Conservation (phyloP, 2,113 vertebrate species). For the Sula dactylatra region DNA sequence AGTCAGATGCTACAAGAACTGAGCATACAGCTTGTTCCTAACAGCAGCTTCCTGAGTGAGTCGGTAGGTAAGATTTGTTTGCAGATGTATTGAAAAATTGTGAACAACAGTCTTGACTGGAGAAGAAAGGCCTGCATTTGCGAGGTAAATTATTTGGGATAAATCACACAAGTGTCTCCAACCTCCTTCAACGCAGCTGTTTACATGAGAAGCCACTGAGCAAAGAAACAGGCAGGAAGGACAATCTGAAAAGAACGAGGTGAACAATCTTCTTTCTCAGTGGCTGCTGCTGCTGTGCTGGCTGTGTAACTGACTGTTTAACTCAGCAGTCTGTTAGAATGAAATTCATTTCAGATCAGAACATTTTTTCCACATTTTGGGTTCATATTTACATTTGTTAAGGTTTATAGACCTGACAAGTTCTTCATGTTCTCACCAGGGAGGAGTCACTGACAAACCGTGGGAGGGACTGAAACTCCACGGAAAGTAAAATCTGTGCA, state of each 20-base stretch:
- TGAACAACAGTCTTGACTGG: not conserved
- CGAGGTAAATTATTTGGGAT: not conserved
- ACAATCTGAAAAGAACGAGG: not conserved
- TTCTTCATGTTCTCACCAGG: slow-evolving; percentile 68
- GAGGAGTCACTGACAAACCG: slow-evolving; percentile 16
- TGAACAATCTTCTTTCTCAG: not conserved
- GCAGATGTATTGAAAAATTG: not conserved
- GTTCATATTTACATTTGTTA: slow-evolving; percentile 68
- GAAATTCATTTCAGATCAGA: slow-evolving; percentile 52
- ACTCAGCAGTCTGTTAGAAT: slow-evolving; percentile 49
- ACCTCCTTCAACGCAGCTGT: not conserved
- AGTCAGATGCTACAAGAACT: not conserved
- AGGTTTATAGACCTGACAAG: slow-evolving; percentile 72
- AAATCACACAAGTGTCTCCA: not conserved
- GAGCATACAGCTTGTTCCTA: not conserved
- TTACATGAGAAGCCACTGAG: not conserved
- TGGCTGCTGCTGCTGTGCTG: not conserved
- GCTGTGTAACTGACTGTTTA: slow-evolving; percentile 9
- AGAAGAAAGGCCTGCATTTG: not conserved
- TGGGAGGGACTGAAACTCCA: slow-evolving; percentile 2
- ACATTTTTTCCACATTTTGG: slow-evolving; percentile 40
- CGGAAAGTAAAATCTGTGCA: not conserved
- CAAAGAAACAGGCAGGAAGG: not conserved
- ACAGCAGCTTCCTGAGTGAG: not conserved
- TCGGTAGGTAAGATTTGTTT: not conserved